Evolutionary conservation across 2,797 vertebrate species (phyloP).

Genomic region (Eospalax fontanierii): DNA sequence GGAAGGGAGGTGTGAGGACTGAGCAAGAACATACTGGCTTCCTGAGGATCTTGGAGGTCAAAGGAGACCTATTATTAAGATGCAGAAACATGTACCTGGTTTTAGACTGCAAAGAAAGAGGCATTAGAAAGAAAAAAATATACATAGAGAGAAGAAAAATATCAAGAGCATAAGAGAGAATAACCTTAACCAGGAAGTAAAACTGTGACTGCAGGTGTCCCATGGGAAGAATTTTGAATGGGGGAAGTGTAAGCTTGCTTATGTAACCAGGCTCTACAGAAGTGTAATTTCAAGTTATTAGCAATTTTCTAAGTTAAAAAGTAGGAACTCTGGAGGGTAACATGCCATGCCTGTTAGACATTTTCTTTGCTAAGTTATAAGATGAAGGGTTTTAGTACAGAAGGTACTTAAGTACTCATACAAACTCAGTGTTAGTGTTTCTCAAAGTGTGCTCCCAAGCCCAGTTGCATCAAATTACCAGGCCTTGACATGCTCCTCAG

Average conservation of each 20-base stretch:
- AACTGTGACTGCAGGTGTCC: background rate
- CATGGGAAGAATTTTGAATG: background rate
- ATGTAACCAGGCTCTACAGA: conserved; percentile 11
- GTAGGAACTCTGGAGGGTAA: background rate
- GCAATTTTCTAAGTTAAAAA: conserved; percentile 12
- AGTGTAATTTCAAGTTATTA: background rate
- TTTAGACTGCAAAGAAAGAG: conserved; percentile 42
- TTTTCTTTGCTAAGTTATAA: conserved; percentile 1
- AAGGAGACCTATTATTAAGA: background rate
- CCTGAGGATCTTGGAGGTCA: conserved; percentile 3
- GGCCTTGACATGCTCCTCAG: background rate
- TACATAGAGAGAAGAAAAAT: background rate
- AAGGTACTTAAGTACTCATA: conserved; percentile 48
- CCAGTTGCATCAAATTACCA: background rate
- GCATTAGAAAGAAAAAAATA: background rate
- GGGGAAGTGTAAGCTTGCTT: background rate
- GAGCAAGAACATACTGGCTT: background rate
- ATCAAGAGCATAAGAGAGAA: background rate
- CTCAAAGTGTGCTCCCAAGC: conserved; percentile 1
- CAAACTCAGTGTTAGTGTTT: conserved; percentile 9
- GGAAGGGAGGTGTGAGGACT: background rate
- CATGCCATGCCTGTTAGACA: background rate
- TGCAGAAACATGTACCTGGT: background rate
- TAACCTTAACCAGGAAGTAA: background rate
- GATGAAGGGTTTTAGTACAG: background rate